These are phyloP conservation scores for Gymnorhina tibicen DNA, from an alignment of 2,113 vertebrate species.

Conservation along the genomic window DNA sequence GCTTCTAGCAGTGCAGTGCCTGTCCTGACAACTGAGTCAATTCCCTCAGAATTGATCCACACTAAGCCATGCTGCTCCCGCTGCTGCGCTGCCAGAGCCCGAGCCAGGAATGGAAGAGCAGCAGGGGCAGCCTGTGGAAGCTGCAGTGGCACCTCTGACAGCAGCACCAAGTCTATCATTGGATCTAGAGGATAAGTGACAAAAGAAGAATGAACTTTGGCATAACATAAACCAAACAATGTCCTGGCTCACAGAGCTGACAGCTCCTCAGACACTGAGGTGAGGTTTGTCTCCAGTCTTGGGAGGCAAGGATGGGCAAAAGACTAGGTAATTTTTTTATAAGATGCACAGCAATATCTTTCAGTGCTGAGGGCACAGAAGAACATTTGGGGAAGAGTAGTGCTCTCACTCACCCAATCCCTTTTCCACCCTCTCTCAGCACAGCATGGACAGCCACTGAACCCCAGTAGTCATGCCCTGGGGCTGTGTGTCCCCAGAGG, in stretches of 20 bases:
- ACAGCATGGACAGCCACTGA: neutral
- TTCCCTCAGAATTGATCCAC: fast-evolving
- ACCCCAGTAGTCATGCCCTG: neutral
- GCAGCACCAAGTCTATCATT: fast-evolving
- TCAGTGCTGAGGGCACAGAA: neutral
- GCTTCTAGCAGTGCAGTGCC: neutral
- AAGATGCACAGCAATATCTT: neutral
- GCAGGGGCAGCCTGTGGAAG: neutral
- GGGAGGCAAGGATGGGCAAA: neutral
- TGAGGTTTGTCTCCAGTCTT: neutral
- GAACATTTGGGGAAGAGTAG: neutral
- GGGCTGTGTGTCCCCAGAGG: neutral
- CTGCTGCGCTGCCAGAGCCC: neutral
- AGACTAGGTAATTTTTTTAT: fast-evolving
- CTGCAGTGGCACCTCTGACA: neutral
- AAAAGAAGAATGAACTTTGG: neutral
- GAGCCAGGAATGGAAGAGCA: fast-evolving
- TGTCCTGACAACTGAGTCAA: neutral
- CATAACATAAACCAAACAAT: neutral
- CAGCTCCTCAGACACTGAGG: neutral
- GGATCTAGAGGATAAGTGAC: neutral
- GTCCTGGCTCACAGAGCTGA: neutral
- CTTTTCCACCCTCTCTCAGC: neutral
- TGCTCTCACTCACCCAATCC: neutral
- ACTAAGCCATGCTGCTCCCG: neutral